phyloP scores from a whole-genome alignment of 2,797 vertebrate species.

The Hoplostethus mediterraneus region DNA sequence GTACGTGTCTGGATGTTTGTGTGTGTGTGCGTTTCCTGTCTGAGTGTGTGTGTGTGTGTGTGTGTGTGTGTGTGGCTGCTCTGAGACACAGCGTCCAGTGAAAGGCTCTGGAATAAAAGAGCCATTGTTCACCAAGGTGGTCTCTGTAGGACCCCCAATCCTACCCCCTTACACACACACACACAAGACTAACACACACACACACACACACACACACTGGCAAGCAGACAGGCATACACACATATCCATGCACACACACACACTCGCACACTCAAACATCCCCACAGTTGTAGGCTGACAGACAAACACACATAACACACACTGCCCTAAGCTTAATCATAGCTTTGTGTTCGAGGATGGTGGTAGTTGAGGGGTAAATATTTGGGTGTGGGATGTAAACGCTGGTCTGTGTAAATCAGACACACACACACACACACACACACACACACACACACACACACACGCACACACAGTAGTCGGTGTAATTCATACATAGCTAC shows the following conservation, averaged over 20 bases:
- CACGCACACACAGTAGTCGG: constrained; percentile 38
- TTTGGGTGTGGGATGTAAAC: constrained; percentile 81
- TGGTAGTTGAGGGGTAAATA: constrained; percentile 78
- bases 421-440: constrained; percentile 28
- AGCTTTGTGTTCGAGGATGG: constrained; percentile 70
- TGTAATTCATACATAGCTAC: constrained; percentile 82
- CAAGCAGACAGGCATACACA: constrained; percentile 23
- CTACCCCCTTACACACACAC: constrained; percentile 41
- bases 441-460: constrained; percentile 24
- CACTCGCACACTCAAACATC: background rate
- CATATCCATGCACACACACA: constrained; percentile 31
- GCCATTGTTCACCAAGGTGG: constrained; percentile 87
- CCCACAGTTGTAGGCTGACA: constrained; percentile 42
- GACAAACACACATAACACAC: constrained; percentile 64
- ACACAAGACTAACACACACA: constrained; percentile 14
- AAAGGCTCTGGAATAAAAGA: constrained; percentile 80
- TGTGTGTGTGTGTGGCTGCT: constrained; percentile 33
- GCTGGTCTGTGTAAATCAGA: constrained; percentile 66
- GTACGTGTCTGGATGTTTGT: constrained; percentile 28
- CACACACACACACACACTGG: constrained; percentile 18
- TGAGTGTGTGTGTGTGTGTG: constrained; percentile 21
- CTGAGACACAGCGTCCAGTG: constrained; percentile 72
- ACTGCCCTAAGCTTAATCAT: constrained; percentile 64
- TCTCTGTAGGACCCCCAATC: constrained; percentile 72
- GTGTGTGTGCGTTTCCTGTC: constrained; percentile 61